Evolutionary conservation across 2,797 vertebrate genomes (phyloP).

Genomic region (Australoheros facetus): DNA sequence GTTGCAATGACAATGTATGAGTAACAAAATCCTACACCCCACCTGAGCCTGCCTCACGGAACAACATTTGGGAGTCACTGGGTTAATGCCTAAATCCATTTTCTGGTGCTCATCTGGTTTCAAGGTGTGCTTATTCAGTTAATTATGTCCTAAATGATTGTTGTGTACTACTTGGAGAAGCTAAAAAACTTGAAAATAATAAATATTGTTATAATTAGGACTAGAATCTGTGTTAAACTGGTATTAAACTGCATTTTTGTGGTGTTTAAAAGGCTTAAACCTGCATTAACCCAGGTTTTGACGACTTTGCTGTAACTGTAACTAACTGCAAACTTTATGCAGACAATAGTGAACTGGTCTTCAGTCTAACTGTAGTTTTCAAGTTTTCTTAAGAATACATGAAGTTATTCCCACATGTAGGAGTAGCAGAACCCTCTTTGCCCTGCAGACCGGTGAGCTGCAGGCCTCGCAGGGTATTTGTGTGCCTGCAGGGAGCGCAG

Average conservation of each 20-base stretch:
- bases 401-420: too few species aligned
- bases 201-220: background rate
- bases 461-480: conserved; percentile 62
- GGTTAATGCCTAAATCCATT: background rate
- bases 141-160: background rate
- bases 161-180: background rate
- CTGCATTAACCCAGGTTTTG: background rate
- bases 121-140: background rate
- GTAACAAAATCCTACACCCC: background rate
- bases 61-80: background rate
- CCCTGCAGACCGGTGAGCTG: background rate
- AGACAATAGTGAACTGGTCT: background rate
- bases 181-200: background rate
- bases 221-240: background rate
- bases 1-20: background rate
- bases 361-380: too few species aligned
- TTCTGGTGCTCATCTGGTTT: background rate
- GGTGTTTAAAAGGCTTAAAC: background rate
- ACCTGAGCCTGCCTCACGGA: background rate
- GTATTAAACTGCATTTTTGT: too few species aligned
- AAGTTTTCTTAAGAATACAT: too few species aligned
- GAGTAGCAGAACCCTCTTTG: too few species aligned
- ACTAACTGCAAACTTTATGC: background rate
- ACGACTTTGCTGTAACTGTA: background rate
- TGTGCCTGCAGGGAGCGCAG: conserved; percentile 58